These are phyloP conservation scores for Leucophenga varia DNA, from an alignment of 1,140 invertebrate genomes.

Conservation along the genomic window DNA sequence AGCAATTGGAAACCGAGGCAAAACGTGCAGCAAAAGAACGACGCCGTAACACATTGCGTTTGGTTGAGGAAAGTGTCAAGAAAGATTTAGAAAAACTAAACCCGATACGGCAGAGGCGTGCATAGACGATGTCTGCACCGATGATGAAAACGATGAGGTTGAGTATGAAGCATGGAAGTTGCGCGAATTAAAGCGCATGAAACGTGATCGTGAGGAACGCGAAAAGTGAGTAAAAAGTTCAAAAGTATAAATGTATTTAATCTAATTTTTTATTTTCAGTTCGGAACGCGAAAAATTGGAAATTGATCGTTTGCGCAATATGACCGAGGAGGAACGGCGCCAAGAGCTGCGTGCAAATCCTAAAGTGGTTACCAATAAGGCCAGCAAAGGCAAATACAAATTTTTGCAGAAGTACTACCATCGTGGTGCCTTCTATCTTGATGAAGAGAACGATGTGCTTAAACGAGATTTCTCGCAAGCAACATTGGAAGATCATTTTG, in stretches of 20 bases:
- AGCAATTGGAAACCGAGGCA: slow-evolving; percentile 77
- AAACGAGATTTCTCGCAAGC: slow-evolving; percentile 96
- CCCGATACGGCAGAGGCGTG: slow-evolving; percentile 66
- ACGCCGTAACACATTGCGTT: slow-evolving; percentile 78
- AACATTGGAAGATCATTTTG: slow-evolving; percentile 98
- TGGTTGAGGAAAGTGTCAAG: slow-evolving; percentile 87
- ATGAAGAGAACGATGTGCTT: slow-evolving; percentile 89
- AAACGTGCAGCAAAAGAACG: slow-evolving; percentile 81
- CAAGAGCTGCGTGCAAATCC: slow-evolving; percentile 91
- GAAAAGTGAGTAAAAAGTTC: slow-evolving; percentile 72
- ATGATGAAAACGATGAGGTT: slow-evolving; percentile 97
- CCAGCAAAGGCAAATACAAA: slow-evolving; percentile 98
- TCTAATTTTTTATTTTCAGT: slow-evolving; percentile 51
- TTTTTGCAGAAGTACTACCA: slow-evolving; percentile 99
- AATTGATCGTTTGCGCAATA: slow-evolving; percentile 86
- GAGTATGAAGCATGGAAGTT: slow-evolving; percentile 98
- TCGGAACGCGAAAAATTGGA: slow-evolving; percentile 85
- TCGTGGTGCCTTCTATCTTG: slow-evolving; percentile 97
- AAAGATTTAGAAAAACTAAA: slow-evolving; percentile 65
- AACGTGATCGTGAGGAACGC: slow-evolving; percentile 91
- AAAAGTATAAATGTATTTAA: neutral
- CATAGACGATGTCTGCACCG: slow-evolving; percentile 89
- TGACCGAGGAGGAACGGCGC: slow-evolving; percentile 95
- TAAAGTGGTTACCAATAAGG: slow-evolving; percentile 91
- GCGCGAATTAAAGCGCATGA: slow-evolving; percentile 93